phyloP scores from a whole-genome alignment of 2,797 vertebrate species.

The Anguilla pacifica region DNA sequence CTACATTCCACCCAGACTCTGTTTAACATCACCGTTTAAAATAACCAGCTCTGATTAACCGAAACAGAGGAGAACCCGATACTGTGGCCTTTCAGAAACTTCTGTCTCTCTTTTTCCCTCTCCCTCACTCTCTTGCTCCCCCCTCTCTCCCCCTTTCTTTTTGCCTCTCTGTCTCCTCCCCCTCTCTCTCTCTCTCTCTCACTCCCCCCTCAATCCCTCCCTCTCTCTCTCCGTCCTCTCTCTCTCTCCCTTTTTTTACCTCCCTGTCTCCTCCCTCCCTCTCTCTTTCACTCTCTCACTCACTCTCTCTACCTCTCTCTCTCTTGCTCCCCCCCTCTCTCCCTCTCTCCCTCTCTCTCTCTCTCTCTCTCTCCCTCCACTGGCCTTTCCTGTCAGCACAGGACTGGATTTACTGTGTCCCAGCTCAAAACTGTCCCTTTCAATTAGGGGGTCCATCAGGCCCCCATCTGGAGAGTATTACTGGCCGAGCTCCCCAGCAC shows the following conservation, averaged over 20 bases:
- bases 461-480: conserved; percentile 98
- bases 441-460: conserved; percentile 93
- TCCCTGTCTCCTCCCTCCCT: conserved; percentile 69
- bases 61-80: too few relatives aligned
- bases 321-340: not conserved
- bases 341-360: too few relatives aligned
- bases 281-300: not conserved
- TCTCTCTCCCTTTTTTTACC: not conserved
- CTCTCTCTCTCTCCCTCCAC: conserved; percentile 12
- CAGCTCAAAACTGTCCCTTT: conserved; percentile 94
- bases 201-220: not conserved
- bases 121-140: conserved; percentile 61
- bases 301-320: not conserved
- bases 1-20: too few relatives aligned
- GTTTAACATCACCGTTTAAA: too few relatives aligned
- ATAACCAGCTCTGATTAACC: too few relatives aligned
- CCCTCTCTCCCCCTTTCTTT: conserved; percentile 45
- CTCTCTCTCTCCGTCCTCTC: not conserved
- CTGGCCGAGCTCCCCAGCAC: conserved; percentile 84
- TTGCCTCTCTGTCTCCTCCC: not conserved
- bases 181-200: not conserved
- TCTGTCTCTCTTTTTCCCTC: too few relatives aligned
- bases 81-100: too few relatives aligned
- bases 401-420: conserved; percentile 93
- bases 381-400: conserved; percentile 82